Evolutionary conservation across 2,113 vertebrate genomes (phyloP).

Genomic region (Uria aalge): DNA sequence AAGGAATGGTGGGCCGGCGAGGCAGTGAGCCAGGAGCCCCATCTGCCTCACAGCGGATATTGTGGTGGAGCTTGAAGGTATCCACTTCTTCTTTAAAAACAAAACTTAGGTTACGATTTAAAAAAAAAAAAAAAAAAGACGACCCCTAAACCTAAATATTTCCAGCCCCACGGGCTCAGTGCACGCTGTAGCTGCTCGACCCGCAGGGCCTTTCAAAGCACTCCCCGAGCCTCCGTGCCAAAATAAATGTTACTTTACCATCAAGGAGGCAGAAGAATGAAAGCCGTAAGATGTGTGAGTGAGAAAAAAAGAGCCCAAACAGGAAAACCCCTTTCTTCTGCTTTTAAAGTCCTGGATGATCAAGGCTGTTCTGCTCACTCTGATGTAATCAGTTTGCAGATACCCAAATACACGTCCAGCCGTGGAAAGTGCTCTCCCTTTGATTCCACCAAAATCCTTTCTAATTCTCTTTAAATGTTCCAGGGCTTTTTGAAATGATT

Average conservation of each 20-base stretch:
- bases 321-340: slow-evolving; percentile 44
- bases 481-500: slow-evolving; percentile 61
- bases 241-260: slow-evolving; percentile 26
- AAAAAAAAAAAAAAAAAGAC: neutral
- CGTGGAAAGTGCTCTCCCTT: slow-evolving; percentile 41
- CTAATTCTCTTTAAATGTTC: slow-evolving; percentile 67
- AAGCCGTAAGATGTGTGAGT: neutral
- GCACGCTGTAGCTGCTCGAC: neutral
- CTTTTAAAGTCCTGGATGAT: slow-evolving; percentile 36
- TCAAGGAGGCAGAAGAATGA: slow-evolving; percentile 11
- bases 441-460: slow-evolving; percentile 64
- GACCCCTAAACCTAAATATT: neutral
- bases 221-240: fast-evolving
- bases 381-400: slow-evolving; percentile 15
- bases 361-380: neutral
- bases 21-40: neutral
- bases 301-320: neutral
- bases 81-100: neutral
- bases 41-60: neutral
- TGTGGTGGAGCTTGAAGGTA: neutral
- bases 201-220: neutral
- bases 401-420: neutral
- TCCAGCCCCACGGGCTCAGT: neutral
- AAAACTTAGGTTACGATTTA: neutral
- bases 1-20: fast-evolving